phyloP scores from a whole-genome alignment of 1,140 invertebrate species.

The Metopolophium dirhodum region DNA sequence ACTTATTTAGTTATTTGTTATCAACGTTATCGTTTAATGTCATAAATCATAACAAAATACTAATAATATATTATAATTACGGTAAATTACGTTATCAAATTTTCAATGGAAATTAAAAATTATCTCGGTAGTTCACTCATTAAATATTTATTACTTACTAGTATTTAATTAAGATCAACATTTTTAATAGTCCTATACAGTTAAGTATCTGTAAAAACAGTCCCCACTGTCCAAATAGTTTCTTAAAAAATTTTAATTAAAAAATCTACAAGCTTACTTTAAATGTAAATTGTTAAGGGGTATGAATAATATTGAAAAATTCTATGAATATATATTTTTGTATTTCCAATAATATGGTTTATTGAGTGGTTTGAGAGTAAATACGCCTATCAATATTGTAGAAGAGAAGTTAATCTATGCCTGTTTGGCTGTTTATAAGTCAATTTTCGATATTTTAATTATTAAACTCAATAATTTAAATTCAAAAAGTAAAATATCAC shows the following conservation, averaged over 20 bases:
- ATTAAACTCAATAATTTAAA: too few species aligned
- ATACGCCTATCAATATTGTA: too few species aligned
- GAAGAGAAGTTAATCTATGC: too few species aligned
- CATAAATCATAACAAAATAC: constrained; percentile 9
- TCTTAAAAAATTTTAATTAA: not conserved
- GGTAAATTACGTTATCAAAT: not conserved
- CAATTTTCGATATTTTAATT: too few species aligned
- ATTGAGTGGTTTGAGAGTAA: too few species aligned
- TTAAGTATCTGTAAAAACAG: not conserved
- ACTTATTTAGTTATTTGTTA: not conserved
- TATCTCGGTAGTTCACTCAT: not conserved
- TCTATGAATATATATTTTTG: too few species aligned
- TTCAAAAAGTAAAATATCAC: too few species aligned
- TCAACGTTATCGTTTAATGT: not conserved
- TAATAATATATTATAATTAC: not conserved
- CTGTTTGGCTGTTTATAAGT: too few species aligned
- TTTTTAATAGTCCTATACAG: not conserved
- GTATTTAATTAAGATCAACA: not conserved
- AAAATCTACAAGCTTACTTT: not conserved
- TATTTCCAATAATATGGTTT: too few species aligned
- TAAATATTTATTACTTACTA: not conserved
- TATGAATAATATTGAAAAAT: too few species aligned
- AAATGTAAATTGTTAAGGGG: not conserved
- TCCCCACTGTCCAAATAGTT: not conserved
- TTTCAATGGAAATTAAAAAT: not conserved